Evolutionary conservation across 2,113 vertebrate species (phyloP).

Genomic region (Salminus brasiliensis): DNA sequence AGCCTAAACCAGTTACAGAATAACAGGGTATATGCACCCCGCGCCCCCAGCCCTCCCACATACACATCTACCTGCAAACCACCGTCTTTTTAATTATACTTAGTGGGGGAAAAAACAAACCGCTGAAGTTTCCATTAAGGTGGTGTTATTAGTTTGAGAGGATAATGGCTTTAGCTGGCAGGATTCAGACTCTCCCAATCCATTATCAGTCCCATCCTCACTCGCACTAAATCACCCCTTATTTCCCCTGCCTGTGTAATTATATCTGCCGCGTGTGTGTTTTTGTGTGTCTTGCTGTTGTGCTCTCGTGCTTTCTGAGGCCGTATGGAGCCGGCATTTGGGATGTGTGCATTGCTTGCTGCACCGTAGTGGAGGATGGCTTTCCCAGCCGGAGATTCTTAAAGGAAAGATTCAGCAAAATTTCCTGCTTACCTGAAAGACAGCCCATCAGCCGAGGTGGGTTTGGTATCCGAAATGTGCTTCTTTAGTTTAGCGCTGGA

Average conservation of each 20-base stretch:
- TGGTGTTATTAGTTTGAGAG: conserved; percentile 32
- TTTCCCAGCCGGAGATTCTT: too few species aligned
- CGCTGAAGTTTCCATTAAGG: conserved; percentile 42
- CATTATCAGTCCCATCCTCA: conserved; percentile 38
- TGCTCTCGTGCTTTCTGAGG: neutral
- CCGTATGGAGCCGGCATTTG: neutral
- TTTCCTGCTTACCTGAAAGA: too few species aligned
- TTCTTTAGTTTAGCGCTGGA: too few species aligned
- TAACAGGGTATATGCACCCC: neutral
- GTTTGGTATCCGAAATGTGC: too few species aligned
- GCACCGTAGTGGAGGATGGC: too few species aligned
- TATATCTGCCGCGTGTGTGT: conserved; percentile 12
- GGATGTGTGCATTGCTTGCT: too few species aligned
- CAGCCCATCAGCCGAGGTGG: too few species aligned
- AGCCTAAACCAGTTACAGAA: neutral
- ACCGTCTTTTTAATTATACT: conserved; percentile 15
- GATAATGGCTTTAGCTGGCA: conserved; percentile 44
- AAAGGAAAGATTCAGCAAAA: too few species aligned
- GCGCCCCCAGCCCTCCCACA: neutral
- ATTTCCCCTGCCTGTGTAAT: conserved; percentile 36
- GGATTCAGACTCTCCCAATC: conserved; percentile 26
- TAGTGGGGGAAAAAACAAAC: conserved; percentile 32
- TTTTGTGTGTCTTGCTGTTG: neutral
- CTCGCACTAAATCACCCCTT: conserved; percentile 34
- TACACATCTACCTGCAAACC: neutral